Evolutionary conservation across 2,888 invertebrate genomes (phyloP).

Genomic region (Troides oblongomaculatus): DNA sequence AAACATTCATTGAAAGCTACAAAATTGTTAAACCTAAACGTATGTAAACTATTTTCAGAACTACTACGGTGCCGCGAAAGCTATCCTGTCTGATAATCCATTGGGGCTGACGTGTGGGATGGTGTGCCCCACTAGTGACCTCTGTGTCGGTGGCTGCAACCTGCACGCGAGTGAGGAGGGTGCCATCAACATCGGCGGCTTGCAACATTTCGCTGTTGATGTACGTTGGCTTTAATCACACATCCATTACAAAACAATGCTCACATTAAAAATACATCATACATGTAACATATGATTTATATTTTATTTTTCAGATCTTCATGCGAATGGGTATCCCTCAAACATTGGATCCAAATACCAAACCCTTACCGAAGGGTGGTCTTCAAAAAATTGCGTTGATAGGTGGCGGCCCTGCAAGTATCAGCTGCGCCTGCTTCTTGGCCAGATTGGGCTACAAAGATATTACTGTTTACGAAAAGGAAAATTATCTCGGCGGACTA

Average conservation of each 20-base stretch:
- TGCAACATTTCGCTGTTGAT: slow-evolving; percentile 98
- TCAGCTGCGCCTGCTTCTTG: slow-evolving; percentile 97
- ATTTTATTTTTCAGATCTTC: slow-evolving; percentile 82
- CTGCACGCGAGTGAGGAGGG: slow-evolving; percentile 97
- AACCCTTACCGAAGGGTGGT: slow-evolving; percentile 77
- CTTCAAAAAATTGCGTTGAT: slow-evolving; percentile 89
- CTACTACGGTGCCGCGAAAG: slow-evolving; percentile 98
- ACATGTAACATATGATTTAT: neutral
- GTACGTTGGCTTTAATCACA: slow-evolving; percentile 66
- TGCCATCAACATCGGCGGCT: slow-evolving; percentile 98
- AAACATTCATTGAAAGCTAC: too few species aligned
- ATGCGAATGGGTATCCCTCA: slow-evolving; percentile 96
- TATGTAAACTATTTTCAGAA: slow-evolving; percentile 69
- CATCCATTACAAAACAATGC: neutral
- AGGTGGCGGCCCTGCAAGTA: slow-evolving; percentile 97
- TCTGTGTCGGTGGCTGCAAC: slow-evolving; percentile 99
- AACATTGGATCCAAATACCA: slow-evolving; percentile 87
- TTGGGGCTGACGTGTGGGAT: slow-evolving; percentile 97
- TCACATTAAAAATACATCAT: neutral
- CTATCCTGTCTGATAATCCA: slow-evolving; percentile 98
- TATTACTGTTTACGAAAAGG: slow-evolving; percentile 95
- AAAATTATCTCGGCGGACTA: slow-evolving; percentile 92
- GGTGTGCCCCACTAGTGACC: slow-evolving; percentile 99
- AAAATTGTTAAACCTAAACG: neutral
- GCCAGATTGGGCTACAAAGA: slow-evolving; percentile 95